Percentiles rank a stretch among this genome's conserved stretches.
Conservation (phyloP, 1,140 invertebrate species). For the Oscheius sp. region DNA sequence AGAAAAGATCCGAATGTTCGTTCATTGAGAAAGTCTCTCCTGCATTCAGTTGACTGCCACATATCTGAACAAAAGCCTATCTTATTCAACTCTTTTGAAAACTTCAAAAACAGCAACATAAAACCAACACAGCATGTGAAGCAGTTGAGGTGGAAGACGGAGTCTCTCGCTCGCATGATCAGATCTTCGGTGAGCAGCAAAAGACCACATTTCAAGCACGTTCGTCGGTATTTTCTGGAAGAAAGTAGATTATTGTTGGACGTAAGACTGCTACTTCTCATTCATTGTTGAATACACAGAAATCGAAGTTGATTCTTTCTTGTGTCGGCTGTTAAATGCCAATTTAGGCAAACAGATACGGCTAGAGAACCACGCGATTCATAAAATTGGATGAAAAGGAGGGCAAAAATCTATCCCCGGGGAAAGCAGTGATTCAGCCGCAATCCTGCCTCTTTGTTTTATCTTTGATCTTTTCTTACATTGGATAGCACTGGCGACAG, state of each 20-base stretch:
- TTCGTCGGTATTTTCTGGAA: background rate
- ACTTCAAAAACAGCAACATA: too few relatives aligned
- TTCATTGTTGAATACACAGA: too few relatives aligned
- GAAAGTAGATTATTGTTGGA: too few relatives aligned
- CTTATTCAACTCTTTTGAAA: background rate
- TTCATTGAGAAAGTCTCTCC: conserved; percentile 23
- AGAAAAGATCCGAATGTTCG: conserved; percentile 18
- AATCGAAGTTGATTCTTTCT: too few relatives aligned
- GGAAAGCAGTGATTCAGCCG: too few relatives aligned
- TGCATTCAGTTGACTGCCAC: conserved; percentile 58
- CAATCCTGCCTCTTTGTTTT: too few relatives aligned
- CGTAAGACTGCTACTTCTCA: too few relatives aligned
- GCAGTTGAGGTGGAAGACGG: conserved; percentile 30
- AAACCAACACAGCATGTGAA: conserved; percentile 21
- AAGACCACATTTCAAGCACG: conserved; percentile 48
- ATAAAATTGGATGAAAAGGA: too few relatives aligned
- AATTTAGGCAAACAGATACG: too few relatives aligned
- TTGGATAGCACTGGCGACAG: background rate
- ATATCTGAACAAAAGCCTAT: conserved; percentile 41
- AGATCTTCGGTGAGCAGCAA: conserved; percentile 61
- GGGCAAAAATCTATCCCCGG: too few relatives aligned
- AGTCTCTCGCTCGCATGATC: conserved; percentile 19
- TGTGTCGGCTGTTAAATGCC: background rate
- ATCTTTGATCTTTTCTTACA: too few relatives aligned
- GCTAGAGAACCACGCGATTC: too few relatives aligned